Base-by-base conservation (phyloP, 2,888 invertebrate genomes). In the Melanostoma mellinum region DNA sequence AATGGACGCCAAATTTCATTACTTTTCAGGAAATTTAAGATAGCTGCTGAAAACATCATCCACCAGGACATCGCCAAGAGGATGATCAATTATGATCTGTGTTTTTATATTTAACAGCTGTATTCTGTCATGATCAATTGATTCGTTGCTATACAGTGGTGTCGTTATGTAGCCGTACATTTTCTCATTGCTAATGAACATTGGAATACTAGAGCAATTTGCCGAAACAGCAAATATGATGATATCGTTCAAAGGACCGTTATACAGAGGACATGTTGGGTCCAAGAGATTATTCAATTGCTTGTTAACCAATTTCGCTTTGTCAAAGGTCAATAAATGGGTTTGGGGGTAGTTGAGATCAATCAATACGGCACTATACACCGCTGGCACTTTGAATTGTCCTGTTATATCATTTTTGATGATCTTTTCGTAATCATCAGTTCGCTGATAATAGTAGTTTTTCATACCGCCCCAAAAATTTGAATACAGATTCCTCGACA, bases 401-500 rank as follows among this genome's bases (percentile, higher is more conserved):
- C 98, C 98, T 0, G 91, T 88, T 69, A 93, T 93, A 76, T 94
- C 93, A 9, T 94, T 91, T 82, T 94, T 93, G 52, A 97, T 92
- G 61, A 98, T 96, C 1, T 95, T 94, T 87, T 95, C 94, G 89
- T 99, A 99, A 53, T 96, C 94, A 4, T 96, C 95, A 0, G 97
- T 96, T 87, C 98, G 93, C 86, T 93, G 91, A 89, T 97, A 97
- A 89, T 98, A 96, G 89, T 95, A 97, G 81, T 95, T 92, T 0
- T 96, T 94, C 96, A 99, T 98, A 3, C 96, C 98, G 87, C 96
- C 96, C 99, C 99, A 99, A 91, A 97, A 99, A 91, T 99, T 99
- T 20, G 97, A 97, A 90, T 98, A 99, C 44, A 96, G 91, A 9
- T 96, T 96, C 78, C 97, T 96, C 0, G 98, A 96, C 68, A 94